Evolutionary conservation across 1,140 invertebrate genomes (phyloP), one percentile per base, ranked within the genome.

Genomic region (Nephotettix cincticeps): DNA sequence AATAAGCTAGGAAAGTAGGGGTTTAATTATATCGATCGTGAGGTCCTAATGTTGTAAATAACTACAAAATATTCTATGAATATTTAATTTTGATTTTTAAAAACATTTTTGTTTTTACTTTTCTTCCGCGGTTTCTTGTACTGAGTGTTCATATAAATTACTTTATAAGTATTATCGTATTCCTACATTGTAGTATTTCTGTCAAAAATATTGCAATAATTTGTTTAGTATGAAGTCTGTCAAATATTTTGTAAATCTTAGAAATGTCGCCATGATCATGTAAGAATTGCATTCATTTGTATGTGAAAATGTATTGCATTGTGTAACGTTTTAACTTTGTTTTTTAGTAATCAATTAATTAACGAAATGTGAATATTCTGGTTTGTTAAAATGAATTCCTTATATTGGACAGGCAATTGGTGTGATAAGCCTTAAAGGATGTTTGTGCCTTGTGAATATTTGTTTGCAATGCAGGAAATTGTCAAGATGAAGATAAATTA

Each of bases 31-130:
- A 61, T n/a, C 9, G 56, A 61, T 61, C 56, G 56, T 25, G 56
- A 61, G 56, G 56, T 61, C 56, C 56, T 27, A n/a, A 51, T 29
- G 13, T 61, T 61, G 56, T 61, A 61, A 61, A 61, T 61, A 61
- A 61, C 2, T 61, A 61, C 32, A 36, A 27, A 54, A 61, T 61
- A 61, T 61, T 61, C 56, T 61, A 23, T 61, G 56, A 61, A 61
- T 61, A 61, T 61, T 51, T 61, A 9, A n/a, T 61, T 61, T 61
- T 65, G 2, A 40, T 65, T 36, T 40, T 65, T 4, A 54, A 65
- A 65, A 65, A 40, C 36, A 65, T 65, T 65, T 13, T 65, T 65
- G 29, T 40, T 32, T 65, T 65, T 65, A 19, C 63, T 65, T 65
- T 36, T 40, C 23, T 36, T 36, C 29, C 21, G 27, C 28, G 29